Evolutionary conservation across 2,797 vertebrate species (phyloP).

Genomic region (Sebastes flavidus): DNA sequence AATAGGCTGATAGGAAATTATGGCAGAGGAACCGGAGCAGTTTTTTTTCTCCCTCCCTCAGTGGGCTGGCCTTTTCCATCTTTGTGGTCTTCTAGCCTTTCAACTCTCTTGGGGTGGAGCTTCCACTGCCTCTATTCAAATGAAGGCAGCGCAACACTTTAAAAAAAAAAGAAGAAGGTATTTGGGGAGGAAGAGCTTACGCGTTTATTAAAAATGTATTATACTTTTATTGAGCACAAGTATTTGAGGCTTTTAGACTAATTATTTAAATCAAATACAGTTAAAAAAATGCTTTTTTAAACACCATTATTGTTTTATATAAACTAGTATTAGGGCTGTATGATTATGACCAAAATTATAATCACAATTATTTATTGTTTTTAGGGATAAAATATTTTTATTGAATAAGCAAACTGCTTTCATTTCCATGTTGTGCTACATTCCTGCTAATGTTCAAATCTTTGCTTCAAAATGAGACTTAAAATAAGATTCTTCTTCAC

Average conservation of each 20-base stretch:
- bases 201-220: conserved; percentile 55
- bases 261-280: conserved; percentile 29
- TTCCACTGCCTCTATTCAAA: conserved; percentile 83
- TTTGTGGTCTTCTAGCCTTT: conserved; percentile 87
- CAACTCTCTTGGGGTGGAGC: conserved; percentile 85
- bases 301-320: not conserved
- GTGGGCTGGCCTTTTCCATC: conserved; percentile 87
- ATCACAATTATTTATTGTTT: too few species aligned
- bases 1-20: conserved; percentile 89
- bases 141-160: conserved; percentile 74
- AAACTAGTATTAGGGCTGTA: not conserved
- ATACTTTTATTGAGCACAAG: not conserved
- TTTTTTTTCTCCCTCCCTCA: conserved; percentile 85
- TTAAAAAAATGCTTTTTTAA: conserved; percentile 3
- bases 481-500: too few species aligned
- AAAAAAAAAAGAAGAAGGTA: conserved; percentile 36
- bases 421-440: too few species aligned
- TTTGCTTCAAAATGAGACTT: too few species aligned
- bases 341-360: too few species aligned
- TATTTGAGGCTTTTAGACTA: conserved; percentile 23
- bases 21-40: conserved; percentile 85
- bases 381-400: too few species aligned
- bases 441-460: too few species aligned
- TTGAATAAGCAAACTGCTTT: too few species aligned
- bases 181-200: conserved; percentile 55